These are phyloP conservation scores for Tragelaphus strepsiceros DNA, from an alignment of 2,113 vertebrate genomes.

Conservation along the genomic window DNA sequence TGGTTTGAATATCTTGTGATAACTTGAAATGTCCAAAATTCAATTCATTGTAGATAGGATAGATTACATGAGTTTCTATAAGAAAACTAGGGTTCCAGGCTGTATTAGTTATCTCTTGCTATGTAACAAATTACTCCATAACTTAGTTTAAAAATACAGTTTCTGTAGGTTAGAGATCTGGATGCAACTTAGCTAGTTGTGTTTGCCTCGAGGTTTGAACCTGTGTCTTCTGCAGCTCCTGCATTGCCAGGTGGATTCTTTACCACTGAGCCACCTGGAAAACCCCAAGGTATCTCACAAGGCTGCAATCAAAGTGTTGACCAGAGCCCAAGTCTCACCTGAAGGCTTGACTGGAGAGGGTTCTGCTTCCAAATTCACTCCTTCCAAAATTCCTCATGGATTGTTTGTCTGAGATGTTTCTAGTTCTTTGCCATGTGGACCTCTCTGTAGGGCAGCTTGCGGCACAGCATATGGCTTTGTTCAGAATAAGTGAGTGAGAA, in stretches of 20 bases:
- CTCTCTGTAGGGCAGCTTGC: neutral
- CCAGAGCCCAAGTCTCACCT: neutral
- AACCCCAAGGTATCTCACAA: neutral
- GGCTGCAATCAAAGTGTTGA: neutral
- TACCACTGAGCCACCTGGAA: neutral
- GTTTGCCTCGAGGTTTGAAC: neutral
- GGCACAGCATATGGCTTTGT: neutral
- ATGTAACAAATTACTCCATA: neutral
- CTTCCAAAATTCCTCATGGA: neutral
- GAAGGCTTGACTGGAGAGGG: neutral
- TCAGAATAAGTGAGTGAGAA: neutral
- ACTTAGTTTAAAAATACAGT: neutral
- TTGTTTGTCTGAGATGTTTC: neutral
- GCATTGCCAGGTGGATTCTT: neutral
- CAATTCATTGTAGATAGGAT: neutral
- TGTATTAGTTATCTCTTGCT: neutral
- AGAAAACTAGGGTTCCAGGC: neutral
- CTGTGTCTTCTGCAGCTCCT: neutral
- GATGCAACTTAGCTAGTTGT: neutral
- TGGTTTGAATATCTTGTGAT: slow-evolving; percentile 4
- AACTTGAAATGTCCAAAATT: neutral
- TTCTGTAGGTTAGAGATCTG: neutral
- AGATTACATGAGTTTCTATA: neutral
- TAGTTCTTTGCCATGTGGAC: neutral
- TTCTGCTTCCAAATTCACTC: neutral